phyloP scores from a whole-genome alignment of 1,140 invertebrate species.

The Lysiphlebus fabarum region DNA sequence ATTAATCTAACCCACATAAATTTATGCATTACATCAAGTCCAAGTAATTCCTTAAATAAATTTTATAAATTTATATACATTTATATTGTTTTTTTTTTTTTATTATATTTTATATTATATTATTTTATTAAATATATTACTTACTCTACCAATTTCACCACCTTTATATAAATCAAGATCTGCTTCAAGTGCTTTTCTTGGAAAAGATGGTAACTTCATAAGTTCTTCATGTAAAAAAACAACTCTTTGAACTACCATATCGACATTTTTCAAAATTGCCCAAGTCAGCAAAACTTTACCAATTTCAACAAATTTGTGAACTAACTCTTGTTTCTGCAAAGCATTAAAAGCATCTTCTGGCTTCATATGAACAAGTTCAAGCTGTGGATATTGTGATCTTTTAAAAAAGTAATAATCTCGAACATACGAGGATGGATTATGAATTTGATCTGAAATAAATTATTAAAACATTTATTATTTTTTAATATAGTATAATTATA shows the following conservation, averaged over 20 bases:
- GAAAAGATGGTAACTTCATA: slow-evolving; percentile 97
- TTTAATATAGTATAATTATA: slow-evolving; percentile 12
- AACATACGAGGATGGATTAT: slow-evolving; percentile 90
- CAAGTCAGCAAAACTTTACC: slow-evolving; percentile 89
- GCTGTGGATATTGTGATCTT: slow-evolving; percentile 94
- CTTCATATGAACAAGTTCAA: slow-evolving; percentile 92
- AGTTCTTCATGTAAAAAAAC: slow-evolving; percentile 99
- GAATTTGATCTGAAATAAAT: slow-evolving; percentile 78
- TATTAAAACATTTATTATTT: slow-evolving; percentile 8
- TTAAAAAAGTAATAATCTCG: slow-evolving; percentile 99
- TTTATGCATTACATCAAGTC: slow-evolving; percentile 95
- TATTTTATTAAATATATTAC: slow-evolving; percentile 8
- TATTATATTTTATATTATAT: neutral
- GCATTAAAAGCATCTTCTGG: slow-evolving; percentile 87
- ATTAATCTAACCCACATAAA: slow-evolving; percentile 98
- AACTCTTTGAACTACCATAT: slow-evolving; percentile 91
- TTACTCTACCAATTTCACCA: slow-evolving; percentile 72
- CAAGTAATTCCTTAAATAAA: slow-evolving; percentile 73
- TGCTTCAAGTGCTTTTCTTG: slow-evolving; percentile 93
- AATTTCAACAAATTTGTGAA: slow-evolving; percentile 94
- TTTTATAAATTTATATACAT: slow-evolving; percentile 3
- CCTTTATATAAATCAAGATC: slow-evolving; percentile 91
- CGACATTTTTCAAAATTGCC: slow-evolving; percentile 86
- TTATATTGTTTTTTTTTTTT: neutral
- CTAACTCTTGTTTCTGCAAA: slow-evolving; percentile 87